Conservation (phyloP, 2,113 vertebrate species). For the Lophius piscatorius region DNA sequence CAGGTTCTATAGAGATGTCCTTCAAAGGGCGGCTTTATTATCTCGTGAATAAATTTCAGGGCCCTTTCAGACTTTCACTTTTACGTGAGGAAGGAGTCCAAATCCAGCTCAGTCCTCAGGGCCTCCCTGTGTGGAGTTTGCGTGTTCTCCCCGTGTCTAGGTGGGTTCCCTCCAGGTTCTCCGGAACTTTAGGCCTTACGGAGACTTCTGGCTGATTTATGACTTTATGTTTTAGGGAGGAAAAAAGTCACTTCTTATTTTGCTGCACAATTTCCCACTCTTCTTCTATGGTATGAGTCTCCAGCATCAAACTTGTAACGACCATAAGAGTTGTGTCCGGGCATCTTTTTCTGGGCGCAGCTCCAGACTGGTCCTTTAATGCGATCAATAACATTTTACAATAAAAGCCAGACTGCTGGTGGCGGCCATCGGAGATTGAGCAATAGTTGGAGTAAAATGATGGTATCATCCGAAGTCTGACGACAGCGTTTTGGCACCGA, state of each 20-base stretch:
- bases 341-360: slow-evolving; percentile 31
- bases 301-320: slow-evolving; percentile 35
- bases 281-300: slow-evolving; percentile 33
- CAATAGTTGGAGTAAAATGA: slow-evolving; percentile 13
- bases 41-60: too few species aligned
- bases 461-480: slow-evolving; percentile 12
- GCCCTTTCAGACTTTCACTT: too few species aligned
- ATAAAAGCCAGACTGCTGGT: slow-evolving; percentile 36
- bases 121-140: too few species aligned
- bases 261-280: slow-evolving; percentile 18
- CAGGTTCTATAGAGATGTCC: too few species aligned
- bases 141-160: too few species aligned
- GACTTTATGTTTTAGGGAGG: too few species aligned
- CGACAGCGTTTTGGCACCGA: slow-evolving; percentile 15
- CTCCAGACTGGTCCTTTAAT: slow-evolving; percentile 35
- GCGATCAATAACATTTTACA: slow-evolving; percentile 53
- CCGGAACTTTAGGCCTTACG: too few species aligned
- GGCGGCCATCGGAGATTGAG: slow-evolving; percentile 27
- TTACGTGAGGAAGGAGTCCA: too few species aligned
- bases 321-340: slow-evolving; percentile 8
- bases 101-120: too few species aligned
- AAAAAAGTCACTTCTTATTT: slow-evolving; percentile 14
- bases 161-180: too few species aligned
- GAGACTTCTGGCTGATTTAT: too few species aligned
- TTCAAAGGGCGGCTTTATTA: too few species aligned